Percentiles rank a stretch among this genome's conserved stretches.
Conservation (phyloP, 2,888 invertebrate species). For the Ophioninae sp. region DNA sequence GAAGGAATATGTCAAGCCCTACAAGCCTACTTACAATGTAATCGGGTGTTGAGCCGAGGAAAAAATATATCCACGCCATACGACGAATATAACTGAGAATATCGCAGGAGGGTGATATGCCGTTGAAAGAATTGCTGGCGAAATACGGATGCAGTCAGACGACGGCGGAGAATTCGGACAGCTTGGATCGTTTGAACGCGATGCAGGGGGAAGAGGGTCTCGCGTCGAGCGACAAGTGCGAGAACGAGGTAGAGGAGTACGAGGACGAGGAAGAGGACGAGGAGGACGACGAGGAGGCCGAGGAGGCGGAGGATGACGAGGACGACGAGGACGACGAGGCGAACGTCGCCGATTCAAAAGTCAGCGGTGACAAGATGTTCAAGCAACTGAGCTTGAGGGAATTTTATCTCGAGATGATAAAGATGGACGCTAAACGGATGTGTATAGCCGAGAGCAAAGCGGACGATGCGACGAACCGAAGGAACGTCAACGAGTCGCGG, state of each 20-base stretch:
- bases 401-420: slow-evolving; percentile 79
- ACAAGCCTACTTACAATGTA: not conserved
- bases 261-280: slow-evolving; percentile 77
- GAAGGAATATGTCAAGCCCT: not conserved
- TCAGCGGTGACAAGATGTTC: slow-evolving; percentile 58
- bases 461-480: slow-evolving; percentile 45
- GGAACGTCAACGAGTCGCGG: slow-evolving; percentile 35
- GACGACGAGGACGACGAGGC: slow-evolving; percentile 72
- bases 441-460: slow-evolving; percentile 45
- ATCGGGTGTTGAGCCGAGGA: not conserved
- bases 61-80: too few species aligned
- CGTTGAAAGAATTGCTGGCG: slow-evolving; percentile 94
- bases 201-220: slow-evolving; percentile 70
- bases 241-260: slow-evolving; percentile 77
- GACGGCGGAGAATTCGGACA: slow-evolving; percentile 77
- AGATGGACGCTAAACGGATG: slow-evolving; percentile 63
- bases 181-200: slow-evolving; percentile 77
- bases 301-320: slow-evolving; percentile 77
- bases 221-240: slow-evolving; percentile 72
- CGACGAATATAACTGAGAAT: slow-evolving; percentile 11
- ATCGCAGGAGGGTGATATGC: slow-evolving; percentile 95
- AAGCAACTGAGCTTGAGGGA: slow-evolving; percentile 75
- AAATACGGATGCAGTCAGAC: slow-evolving; percentile 89
- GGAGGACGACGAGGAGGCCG: slow-evolving; percentile 79
- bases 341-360: slow-evolving; percentile 31